Base-by-base conservation (phyloP, 2,797 vertebrate species). In the Thamnophis elegans region DNA sequence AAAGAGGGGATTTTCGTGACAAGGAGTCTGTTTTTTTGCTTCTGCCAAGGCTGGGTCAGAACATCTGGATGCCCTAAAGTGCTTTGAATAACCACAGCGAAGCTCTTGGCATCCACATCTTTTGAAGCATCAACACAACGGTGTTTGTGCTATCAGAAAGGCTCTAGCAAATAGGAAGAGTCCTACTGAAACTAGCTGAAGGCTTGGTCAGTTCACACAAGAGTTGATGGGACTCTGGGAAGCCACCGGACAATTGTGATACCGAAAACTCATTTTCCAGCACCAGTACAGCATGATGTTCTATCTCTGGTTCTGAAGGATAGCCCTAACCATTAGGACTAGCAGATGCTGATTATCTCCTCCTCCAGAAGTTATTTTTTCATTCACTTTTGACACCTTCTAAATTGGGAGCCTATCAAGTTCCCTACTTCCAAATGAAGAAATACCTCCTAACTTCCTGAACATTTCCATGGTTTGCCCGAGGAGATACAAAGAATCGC, bases 11-110 rank as follows among this genome's bases (percentile, higher is more conserved):
- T 55, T 55, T 55, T 14, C 0, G 54, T 13, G 54, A 55, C 54
- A 55, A 55, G 54, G 54, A 55, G 12, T 55, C 3, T 3, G 3
- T 55, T 55, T 55, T 54, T 55, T 55, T n/a, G 54, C 13, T 14
- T 55, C 54, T 55, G 12, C 54, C 13, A 54, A 54, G 53, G 12
- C 53, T 55, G 54, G 13, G 54, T 14, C 54, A 55, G 12, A 55
- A 55, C 54, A 55, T 12, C n/a, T 36, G 92, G 92, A 90, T 92
- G 89, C 93, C 93, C 82, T 89, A 14, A 56, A 93, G 54, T 16
- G 1, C 0, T 3, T 55, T 91, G 65, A 60, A 13, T 88, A 90
- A 86, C 93, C 36, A 7, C 8, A 92, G 16, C 25, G 90, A 94
- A 59, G 92, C 93, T 0, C 0, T 94, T 90, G 58, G 90, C 73